Base-by-base conservation (phyloP, 2,797 vertebrate species). In the Danio aesculapii region DNA sequence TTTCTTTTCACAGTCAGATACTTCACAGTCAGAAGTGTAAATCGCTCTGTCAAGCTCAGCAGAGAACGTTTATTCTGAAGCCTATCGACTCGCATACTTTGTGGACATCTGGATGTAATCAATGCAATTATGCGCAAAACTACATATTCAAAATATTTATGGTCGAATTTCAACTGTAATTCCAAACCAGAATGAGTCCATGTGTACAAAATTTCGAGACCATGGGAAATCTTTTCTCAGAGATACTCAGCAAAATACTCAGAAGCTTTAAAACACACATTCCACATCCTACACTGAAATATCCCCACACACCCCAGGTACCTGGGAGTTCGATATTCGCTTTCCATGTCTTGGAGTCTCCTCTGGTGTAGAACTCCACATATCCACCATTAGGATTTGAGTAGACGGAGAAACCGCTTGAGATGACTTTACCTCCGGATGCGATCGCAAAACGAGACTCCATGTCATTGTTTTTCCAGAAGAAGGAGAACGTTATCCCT, bases 401-500 rank as follows among this genome's bases (percentile, higher is more conserved):
- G 81, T 91, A 96, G 83, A 99, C 93, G 0, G 96, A 97, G 93
- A 99, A 99, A 11, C 96, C 95, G 0, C 94, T 96, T 19, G 97
- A 98, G 81, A 97, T 92, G 0, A 98, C 95, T 90, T 96, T 96
- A 0, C 96, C 97, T n/a, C 96, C 96, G 1, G 95, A 97, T 0
- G 95, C 91, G 0, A 93, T 44, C 46, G 94, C 84, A 82, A 93
- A 94, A 69, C 92, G 91, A 0, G 95, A 93, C 11, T 91, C 89
- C 6, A 84, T 75, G 69, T 94, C 94, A 0, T 95, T 93, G 62
- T 95, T 97, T 92, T 98, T 98, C 98, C 98, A 99, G 93, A 99
- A 99, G 85, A 99, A 99, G 5, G 98, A 98, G 85, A 99, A 98
- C 0, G 97, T 97, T 52, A 99, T 96, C 19, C 98, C 98, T 99